phyloP scores from a whole-genome alignment of 2,797 vertebrate genomes.

The Centropyge bicolor region DNA sequence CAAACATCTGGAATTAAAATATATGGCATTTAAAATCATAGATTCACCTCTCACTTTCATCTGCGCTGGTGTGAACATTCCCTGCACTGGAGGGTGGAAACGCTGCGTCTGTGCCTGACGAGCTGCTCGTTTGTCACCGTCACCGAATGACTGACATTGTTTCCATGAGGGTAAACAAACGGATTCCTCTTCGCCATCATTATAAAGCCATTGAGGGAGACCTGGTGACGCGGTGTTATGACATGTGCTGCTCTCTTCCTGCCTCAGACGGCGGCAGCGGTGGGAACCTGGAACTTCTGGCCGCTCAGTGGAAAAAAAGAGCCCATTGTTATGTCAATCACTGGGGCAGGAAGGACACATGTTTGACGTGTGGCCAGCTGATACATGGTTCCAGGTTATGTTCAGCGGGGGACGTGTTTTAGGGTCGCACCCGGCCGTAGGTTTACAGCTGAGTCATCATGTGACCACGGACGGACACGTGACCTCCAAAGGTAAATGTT shows the following conservation, averaged over 20 bases:
- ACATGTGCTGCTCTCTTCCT: constrained; percentile 76
- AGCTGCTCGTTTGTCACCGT: constrained; percentile 60
- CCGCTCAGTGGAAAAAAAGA: constrained; percentile 68
- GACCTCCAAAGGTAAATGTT: too few species aligned
- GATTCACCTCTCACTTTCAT: constrained; percentile 15
- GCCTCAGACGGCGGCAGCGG: constrained; percentile 47
- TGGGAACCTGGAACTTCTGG: constrained; percentile 68
- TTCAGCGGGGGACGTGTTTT: constrained; percentile 9
- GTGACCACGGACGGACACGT: too few species aligned
- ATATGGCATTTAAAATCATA: constrained; percentile 12
- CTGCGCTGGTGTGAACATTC: constrained; percentile 37
- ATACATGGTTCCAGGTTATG: constrained; percentile 22
- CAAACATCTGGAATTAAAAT: constrained; percentile 62
- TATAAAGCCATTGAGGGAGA: constrained; percentile 75
- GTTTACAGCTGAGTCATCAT: neutral
- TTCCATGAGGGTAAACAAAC: constrained; percentile 75
- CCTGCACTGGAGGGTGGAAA: constrained; percentile 28
- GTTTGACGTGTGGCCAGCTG: constrained; percentile 7
- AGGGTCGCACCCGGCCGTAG: neutral
- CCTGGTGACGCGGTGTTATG: constrained; percentile 64
- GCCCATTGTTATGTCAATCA: constrained; percentile 70
- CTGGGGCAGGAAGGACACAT: constrained; percentile 24
- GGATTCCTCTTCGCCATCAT: constrained; percentile 69
- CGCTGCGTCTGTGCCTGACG: neutral
- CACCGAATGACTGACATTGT: constrained; percentile 62